phyloP scores from a whole-genome alignment of 2,797 vertebrate genomes.

The Bradypus variegatus region DNA sequence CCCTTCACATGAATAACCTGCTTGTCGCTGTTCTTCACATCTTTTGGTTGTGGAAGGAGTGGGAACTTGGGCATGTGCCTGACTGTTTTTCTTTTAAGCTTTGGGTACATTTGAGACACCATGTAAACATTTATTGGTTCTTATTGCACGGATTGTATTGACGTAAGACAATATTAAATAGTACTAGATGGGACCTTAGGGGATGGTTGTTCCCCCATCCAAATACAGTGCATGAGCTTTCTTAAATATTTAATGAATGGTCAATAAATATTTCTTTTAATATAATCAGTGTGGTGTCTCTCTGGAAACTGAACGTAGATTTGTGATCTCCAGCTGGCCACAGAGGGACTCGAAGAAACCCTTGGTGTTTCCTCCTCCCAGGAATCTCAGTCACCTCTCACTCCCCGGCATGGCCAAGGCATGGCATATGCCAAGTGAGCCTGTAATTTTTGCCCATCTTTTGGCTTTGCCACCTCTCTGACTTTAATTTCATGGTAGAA shows the following conservation, averaged over 20 bases:
- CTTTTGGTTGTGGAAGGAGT: background rate
- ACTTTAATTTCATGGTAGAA: background rate
- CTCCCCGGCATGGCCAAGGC: background rate
- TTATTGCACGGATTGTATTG: slow-evolving; percentile 12
- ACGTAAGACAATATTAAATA: slow-evolving; percentile 48
- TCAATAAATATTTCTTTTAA: slow-evolving; percentile 38
- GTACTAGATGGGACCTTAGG: background rate
- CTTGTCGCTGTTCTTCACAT: background rate
- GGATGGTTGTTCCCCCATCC: background rate
- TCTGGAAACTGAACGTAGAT: background rate
- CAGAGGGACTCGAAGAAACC: background rate
- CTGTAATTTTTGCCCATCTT: background rate
- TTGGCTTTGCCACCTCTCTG: background rate
- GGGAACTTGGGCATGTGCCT: background rate
- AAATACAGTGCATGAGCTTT: slow-evolving; percentile 20
- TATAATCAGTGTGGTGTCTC: background rate
- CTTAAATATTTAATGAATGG: slow-evolving; percentile 45
- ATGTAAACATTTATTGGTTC: slow-evolving; percentile 29
- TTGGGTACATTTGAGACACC: background rate
- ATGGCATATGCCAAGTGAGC: background rate
- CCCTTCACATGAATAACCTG: background rate
- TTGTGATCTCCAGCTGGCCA: background rate
- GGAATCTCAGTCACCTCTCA: background rate
- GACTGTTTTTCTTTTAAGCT: background rate
- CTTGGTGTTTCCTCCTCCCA: background rate